phyloP scores from a whole-genome alignment of 2,888 invertebrate species.

The Hyalella azteca region DNA sequence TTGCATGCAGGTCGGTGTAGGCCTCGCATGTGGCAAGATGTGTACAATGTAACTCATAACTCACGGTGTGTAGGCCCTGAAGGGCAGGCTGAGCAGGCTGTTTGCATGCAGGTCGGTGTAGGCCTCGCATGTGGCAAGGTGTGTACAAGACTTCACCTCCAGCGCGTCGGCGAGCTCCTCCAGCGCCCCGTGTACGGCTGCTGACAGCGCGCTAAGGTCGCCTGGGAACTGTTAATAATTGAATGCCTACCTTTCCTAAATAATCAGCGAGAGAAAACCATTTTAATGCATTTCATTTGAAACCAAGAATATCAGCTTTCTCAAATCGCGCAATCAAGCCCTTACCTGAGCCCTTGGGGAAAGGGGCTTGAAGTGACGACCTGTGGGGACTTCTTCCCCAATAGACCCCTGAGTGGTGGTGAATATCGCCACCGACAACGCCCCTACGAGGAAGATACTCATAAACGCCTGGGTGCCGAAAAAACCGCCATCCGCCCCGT shows the following conservation, averaged over 20 bases:
- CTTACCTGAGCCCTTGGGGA: slow-evolving; percentile 28
- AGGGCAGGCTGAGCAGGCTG: slow-evolving; percentile 61
- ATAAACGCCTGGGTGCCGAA: slow-evolving; percentile 54
- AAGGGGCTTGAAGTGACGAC: not conserved
- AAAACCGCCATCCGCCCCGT: slow-evolving; percentile 50
- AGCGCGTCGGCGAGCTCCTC: slow-evolving; percentile 45
- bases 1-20: slow-evolving; percentile 61
- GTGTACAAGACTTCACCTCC: slow-evolving; percentile 60
- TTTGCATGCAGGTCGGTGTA: slow-evolving; percentile 61
- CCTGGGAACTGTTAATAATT: slow-evolving; percentile 25
- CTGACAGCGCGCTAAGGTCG: slow-evolving; percentile 36
- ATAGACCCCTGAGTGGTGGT: slow-evolving; percentile 50
- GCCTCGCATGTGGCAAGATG: slow-evolving; percentile 62
- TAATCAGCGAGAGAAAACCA: no score
- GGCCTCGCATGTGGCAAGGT: slow-evolving; percentile 61
- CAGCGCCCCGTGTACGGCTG: slow-evolving; percentile 50
- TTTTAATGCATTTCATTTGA: no score
- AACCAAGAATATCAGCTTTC: no score
- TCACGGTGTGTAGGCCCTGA: slow-evolving; percentile 60
- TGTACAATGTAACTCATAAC: no score
- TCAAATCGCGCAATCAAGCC: no score
- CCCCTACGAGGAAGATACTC: slow-evolving; percentile 54
- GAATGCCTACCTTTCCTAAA: no score
- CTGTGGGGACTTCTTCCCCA: not conserved
- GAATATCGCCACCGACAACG: slow-evolving; percentile 56